phyloP scores from a whole-genome alignment of 2,888 invertebrate genomes.

The Diplazon laetatorius region DNA sequence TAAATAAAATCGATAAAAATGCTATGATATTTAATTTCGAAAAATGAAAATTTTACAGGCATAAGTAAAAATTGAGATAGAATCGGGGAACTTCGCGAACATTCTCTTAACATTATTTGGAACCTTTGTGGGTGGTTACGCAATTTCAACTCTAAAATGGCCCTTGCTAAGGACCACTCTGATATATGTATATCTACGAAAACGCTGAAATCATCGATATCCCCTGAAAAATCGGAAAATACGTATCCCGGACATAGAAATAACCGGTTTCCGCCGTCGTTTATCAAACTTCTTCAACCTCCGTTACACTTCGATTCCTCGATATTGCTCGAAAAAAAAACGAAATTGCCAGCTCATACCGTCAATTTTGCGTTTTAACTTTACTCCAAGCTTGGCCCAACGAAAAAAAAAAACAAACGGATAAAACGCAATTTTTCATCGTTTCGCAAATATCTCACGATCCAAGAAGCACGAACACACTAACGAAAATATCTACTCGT shows the following conservation, averaged over 20 bases:
- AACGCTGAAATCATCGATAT: slow-evolving; percentile 21
- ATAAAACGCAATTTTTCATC: slow-evolving; percentile 12
- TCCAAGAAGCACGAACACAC: slow-evolving; percentile 8
- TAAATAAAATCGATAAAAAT: too few relatives aligned
- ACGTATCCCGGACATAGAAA: slow-evolving; percentile 13
- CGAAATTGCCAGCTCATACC: slow-evolving; percentile 16
- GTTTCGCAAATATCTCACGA: slow-evolving; percentile 17
- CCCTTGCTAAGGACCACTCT: too few relatives aligned
- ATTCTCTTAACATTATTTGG: too few relatives aligned
- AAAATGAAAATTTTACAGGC: too few relatives aligned
- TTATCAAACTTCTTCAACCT: slow-evolving; percentile 2
- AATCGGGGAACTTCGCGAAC: too few relatives aligned
- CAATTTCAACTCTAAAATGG: too few relatives aligned
- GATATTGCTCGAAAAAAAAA: neutral
- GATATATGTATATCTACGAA: too few relatives aligned
- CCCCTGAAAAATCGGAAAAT: slow-evolving; percentile 1
- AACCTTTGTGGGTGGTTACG: too few relatives aligned
- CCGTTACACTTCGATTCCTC: neutral
- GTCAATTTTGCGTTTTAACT: slow-evolving; percentile 26
- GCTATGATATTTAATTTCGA: too few relatives aligned
- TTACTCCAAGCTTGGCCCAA: neutral
- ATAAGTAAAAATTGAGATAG: too few relatives aligned
- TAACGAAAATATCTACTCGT: neutral
- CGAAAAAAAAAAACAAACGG: neutral
- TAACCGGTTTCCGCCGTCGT: neutral